Evolutionary conservation across 1,140 invertebrate species (phyloP).

Genomic region (Drosophila varians): DNA sequence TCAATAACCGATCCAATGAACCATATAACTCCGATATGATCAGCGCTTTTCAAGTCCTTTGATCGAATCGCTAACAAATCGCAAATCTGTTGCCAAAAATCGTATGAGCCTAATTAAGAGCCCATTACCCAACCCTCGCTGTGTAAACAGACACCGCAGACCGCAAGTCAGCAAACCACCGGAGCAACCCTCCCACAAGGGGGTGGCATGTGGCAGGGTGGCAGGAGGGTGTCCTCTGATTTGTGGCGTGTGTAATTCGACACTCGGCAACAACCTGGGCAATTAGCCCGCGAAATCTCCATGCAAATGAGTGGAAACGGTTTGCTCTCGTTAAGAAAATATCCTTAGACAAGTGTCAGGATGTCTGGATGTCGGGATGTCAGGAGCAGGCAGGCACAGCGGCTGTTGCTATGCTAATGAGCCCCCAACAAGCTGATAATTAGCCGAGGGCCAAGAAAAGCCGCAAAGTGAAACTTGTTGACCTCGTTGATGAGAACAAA

Average conservation of each 20-base stretch:
- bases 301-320: conserved; percentile 64
- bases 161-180: conserved; percentile 59
- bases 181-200: conserved; percentile 23
- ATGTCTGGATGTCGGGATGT: conserved; percentile 46
- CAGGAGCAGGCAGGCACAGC: conserved; percentile 8
- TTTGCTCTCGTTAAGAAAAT: conserved; percentile 40
- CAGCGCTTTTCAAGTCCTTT: neutral
- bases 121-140: conserved; percentile 63
- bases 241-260: conserved; percentile 68
- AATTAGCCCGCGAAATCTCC: conserved; percentile 56
- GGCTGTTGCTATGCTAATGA: conserved; percentile 63
- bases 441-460: conserved; percentile 45
- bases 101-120: conserved; percentile 79
- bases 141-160: conserved; percentile 69
- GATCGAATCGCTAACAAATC: conserved; percentile 21
- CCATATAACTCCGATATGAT: neutral
- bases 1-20: conserved; percentile 25
- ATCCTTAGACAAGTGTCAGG: conserved; percentile 57
- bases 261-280: conserved; percentile 54
- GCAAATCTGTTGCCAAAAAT: conserved; percentile 49
- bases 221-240: conserved; percentile 12
- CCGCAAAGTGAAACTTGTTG: conserved; percentile 62
- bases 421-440: conserved; percentile 50
- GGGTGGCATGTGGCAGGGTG: conserved; percentile 31
- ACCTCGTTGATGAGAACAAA: conserved; percentile 45